phyloP scores from a whole-genome alignment of 2,113 vertebrate genomes.

The Eurystomus gularis region DNA sequence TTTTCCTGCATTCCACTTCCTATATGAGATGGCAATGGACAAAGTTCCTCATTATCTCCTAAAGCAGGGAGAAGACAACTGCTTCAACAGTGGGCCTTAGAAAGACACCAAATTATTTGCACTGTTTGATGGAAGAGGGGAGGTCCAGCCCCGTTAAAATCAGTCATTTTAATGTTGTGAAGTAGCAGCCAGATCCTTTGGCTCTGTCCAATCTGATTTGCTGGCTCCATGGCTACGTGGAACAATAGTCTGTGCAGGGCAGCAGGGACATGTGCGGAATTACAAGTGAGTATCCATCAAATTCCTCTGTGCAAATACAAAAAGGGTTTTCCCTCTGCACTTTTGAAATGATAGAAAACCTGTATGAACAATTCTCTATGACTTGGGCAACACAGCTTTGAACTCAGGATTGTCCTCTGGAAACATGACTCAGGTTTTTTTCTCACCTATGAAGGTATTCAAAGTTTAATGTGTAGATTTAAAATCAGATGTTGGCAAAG shows the following conservation, averaged over 20 bases:
- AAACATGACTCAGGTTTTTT: background rate
- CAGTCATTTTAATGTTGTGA: background rate
- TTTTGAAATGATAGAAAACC: background rate
- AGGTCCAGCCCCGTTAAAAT: background rate
- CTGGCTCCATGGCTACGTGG: background rate
- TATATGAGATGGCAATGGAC: background rate
- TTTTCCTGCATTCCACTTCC: background rate
- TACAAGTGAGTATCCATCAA: background rate
- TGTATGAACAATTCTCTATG: background rate
- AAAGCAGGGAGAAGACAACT: background rate
- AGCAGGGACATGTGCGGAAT: conserved; percentile 42
- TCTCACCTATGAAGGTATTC: background rate
- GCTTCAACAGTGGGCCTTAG: background rate
- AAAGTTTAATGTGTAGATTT: background rate
- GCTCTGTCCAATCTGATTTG: background rate
- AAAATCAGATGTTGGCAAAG: background rate
- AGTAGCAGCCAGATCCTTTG: conserved; percentile 4
- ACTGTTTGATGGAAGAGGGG: background rate
- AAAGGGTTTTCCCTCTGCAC: background rate
- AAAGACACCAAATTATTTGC: background rate
- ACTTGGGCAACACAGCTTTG: background rate
- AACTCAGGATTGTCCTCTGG: background rate
- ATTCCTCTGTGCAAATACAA: background rate
- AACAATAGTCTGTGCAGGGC: conserved; percentile 42
- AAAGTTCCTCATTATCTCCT: background rate